phyloP scores from a whole-genome alignment of 2,888 invertebrate genomes.

The Saturnia pavonia region DNA sequence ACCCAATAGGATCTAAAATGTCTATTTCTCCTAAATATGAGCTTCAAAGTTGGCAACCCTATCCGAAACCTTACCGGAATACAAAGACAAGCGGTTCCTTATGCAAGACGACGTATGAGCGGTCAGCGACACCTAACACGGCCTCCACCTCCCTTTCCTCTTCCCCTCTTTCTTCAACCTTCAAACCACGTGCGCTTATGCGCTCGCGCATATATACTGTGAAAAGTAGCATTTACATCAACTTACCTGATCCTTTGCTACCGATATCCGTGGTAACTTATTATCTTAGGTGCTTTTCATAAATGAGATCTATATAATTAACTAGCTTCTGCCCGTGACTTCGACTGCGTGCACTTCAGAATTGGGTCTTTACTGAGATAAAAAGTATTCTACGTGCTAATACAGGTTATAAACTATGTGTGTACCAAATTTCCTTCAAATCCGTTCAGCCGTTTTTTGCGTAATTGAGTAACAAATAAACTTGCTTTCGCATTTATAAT shows the following conservation, averaged over 20 bases:
- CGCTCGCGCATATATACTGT: conserved; percentile 54
- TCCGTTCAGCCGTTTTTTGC: too few species aligned
- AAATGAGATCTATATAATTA: not conserved
- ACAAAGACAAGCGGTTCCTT: conserved; percentile 66
- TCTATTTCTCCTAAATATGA: not conserved
- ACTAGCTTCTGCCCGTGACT: too few species aligned
- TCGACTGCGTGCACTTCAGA: too few species aligned
- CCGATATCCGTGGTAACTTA: not conserved
- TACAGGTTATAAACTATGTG: too few species aligned
- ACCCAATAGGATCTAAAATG: not conserved
- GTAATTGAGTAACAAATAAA: too few species aligned
- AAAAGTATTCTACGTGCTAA: too few species aligned
- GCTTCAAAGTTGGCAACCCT: not conserved
- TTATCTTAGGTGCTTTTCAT: not conserved
- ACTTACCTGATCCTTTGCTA: conserved; percentile 60
- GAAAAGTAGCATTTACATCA: conserved; percentile 76
- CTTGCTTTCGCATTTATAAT: too few species aligned
- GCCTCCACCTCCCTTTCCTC: conserved; percentile 34
- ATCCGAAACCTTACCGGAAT: conserved; percentile 58
- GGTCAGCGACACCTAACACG: conserved; percentile 69
- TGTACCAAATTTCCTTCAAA: too few species aligned
- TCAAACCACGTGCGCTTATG: conserved; percentile 54
- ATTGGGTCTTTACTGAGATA: too few species aligned
- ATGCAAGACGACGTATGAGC: conserved; percentile 69
- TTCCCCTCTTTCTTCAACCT: conserved; percentile 38